phyloP scores from a whole-genome alignment of 30 jellyfish, hydroid and myxozoan species.

The Pseudorhiza aurosa region DNA sequence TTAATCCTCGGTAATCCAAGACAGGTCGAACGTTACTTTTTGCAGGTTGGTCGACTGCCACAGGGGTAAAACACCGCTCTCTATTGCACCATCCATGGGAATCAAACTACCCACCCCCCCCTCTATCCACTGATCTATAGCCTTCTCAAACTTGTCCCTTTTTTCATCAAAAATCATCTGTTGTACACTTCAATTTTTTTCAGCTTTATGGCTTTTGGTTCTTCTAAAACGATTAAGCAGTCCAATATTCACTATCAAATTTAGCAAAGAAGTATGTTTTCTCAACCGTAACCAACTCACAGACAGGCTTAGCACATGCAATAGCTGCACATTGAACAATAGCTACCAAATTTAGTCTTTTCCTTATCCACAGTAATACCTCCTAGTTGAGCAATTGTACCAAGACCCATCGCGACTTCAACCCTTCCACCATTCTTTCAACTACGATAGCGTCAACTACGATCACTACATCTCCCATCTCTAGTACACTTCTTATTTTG shows the following conservation, averaged over 20 bases:
- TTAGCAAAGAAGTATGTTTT: slow-evolving; percentile 9
- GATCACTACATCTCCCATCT: not conserved
- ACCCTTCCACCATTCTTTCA: slow-evolving; percentile 7
- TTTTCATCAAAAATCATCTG: not conserved
- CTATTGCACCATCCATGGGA: slow-evolving; percentile 1
- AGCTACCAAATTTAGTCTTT: not conserved
- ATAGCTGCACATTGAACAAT: not conserved
- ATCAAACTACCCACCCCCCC: slow-evolving; percentile 10
- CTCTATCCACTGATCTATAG: slow-evolving; percentile 6
- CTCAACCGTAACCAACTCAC: not conserved
- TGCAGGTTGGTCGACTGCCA: slow-evolving; percentile 33
- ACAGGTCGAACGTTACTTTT: slow-evolving; percentile 39
- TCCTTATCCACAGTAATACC: not conserved
- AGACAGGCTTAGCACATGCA: not conserved
- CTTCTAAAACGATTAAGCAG: slow-evolving; percentile 12
- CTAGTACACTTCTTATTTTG: not conserved
- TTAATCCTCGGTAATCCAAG: slow-evolving; percentile 39
- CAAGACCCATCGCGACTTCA: not conserved
- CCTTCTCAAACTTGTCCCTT: slow-evolving; percentile 13
- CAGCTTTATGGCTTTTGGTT: not conserved
- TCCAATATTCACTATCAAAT: slow-evolving; percentile 23
- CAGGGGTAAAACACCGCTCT: slow-evolving; percentile 31
- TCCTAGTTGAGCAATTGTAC: slow-evolving; percentile 1
- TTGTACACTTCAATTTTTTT: not conserved
- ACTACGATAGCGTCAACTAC: not conserved